Evolutionary conservation across 2,888 invertebrate species (phyloP).

Genomic region (Molanna angustata): DNA sequence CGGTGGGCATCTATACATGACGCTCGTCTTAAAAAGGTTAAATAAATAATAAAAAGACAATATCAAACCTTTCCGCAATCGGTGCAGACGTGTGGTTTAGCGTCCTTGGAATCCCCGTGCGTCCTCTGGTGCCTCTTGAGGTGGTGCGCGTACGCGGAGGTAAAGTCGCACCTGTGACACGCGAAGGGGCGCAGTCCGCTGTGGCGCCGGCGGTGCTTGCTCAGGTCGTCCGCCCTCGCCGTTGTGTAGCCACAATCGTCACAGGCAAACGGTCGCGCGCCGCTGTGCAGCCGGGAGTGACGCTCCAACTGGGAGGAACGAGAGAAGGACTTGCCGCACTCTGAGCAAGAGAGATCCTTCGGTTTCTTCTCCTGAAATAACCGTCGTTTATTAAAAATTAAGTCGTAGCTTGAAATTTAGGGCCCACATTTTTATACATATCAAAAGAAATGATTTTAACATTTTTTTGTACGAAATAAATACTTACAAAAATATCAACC

Average conservation of each 20-base stretch:
- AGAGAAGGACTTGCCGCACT: background rate
- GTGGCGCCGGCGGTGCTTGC: background rate
- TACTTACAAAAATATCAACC: no score
- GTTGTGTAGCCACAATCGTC: background rate
- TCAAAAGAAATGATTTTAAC: no score
- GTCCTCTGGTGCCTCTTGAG: background rate
- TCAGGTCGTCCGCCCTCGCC: background rate
- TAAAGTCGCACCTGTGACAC: background rate
- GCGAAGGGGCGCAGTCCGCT: background rate
- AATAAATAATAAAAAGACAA: no score
- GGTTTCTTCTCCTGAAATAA: no score
- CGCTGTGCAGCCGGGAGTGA: background rate
- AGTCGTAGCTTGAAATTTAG: no score
- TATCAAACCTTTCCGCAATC: background rate
- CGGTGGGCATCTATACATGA: no score
- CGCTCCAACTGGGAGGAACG: background rate
- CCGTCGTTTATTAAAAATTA: no score
- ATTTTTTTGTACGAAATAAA: no score
- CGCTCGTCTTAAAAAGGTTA: no score
- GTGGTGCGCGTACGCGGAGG: background rate
- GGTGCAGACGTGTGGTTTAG: no score
- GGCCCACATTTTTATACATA: no score
- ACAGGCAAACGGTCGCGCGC: background rate
- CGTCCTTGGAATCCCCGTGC: background rate
- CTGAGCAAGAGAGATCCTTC: background rate